Base-by-base conservation (phyloP, 2,888 invertebrate genomes). In the Apodemia duryi region DNA sequence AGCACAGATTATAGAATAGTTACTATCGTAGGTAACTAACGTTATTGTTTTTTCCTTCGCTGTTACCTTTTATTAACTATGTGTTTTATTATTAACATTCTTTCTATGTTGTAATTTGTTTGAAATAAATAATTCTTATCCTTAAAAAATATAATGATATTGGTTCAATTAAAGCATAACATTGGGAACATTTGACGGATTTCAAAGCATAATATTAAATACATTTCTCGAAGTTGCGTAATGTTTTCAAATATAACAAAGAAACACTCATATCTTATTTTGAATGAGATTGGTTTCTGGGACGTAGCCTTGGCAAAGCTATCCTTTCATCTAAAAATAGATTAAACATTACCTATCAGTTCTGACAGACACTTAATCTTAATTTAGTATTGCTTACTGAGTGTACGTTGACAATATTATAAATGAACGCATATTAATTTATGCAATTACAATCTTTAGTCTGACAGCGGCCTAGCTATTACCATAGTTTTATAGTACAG, bases 311-410 rank as follows among this genome's bases (percentile, higher is more conserved):
- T 54, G 54, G 29, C 54, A 54, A 54, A 29, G 28, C 54, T 29
- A 54, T 54, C 54, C 54, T 54, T 54, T 54, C 54, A 54, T 54
- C 54, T 54, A 28, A 54, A 54, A 54, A 54, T 54, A 54, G 29
- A 54, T 54, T 54, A 54, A 54, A 29, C 54, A 54, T 29, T 54
- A 54, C 54, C 32, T 57, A 57, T 57, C 54, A 57, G 10, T 29
- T 57, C 6, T 57, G 54, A 57, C 54, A 32, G 54, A 29, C 54
- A 57, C 54, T 57, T 32, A 57, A 57, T 57, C 54, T 57, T 57
- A 29, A 57, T 51, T 32, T 13, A 57, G 11, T 57, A 13, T 32
- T 57, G 54, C 32, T 57, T 57, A 13, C 54, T 32, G 54, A 57
- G 54, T 57, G 54, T 29, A 28, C 54, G 54, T 57, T 29, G 54